Conservation (phyloP, 2,888 invertebrate species). For the Lysandra bellargus region DNA sequence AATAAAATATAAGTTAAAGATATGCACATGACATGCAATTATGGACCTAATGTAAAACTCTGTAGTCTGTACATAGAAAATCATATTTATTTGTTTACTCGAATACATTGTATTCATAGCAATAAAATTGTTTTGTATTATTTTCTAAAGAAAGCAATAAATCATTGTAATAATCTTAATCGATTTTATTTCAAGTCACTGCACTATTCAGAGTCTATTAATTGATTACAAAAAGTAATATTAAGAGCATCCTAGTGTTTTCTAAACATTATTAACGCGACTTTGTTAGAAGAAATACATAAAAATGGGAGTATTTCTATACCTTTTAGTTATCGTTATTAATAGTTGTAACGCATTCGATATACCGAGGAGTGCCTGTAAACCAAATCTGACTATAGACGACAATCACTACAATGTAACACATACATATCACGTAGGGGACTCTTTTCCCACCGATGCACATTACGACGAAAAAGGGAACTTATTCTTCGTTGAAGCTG, state of each 20-base stretch:
- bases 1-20: not conserved
- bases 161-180: slow-evolving; percentile 32
- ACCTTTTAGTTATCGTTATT: slow-evolving; percentile 44
- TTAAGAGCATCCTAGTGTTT: not conserved
- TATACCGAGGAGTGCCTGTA: slow-evolving; percentile 53
- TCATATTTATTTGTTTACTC: not conserved
- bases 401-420: slow-evolving; percentile 56
- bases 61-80: not conserved
- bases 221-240: slow-evolving; percentile 12
- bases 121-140: slow-evolving; percentile 28
- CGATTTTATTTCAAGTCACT: slow-evolving; percentile 15
- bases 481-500: slow-evolving; percentile 61
- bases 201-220: not conserved
- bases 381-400: slow-evolving; percentile 57
- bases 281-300: not conserved
- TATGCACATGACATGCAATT: not conserved
- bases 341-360: slow-evolving; percentile 55
- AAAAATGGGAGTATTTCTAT: slow-evolving; percentile 46
- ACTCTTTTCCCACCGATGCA: slow-evolving; percentile 59
- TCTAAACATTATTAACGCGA: slow-evolving; percentile 10
- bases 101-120: slow-evolving; percentile 4
- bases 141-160: slow-evolving; percentile 34
- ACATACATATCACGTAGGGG: slow-evolving; percentile 52
- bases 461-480: slow-evolving; percentile 64
- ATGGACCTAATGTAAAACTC: not conserved